Evolutionary conservation across 2,888 invertebrate species (phyloP), one percentile per base, ranked within the genome.

Genomic region (Hermaeophaga mercurialis): DNA sequence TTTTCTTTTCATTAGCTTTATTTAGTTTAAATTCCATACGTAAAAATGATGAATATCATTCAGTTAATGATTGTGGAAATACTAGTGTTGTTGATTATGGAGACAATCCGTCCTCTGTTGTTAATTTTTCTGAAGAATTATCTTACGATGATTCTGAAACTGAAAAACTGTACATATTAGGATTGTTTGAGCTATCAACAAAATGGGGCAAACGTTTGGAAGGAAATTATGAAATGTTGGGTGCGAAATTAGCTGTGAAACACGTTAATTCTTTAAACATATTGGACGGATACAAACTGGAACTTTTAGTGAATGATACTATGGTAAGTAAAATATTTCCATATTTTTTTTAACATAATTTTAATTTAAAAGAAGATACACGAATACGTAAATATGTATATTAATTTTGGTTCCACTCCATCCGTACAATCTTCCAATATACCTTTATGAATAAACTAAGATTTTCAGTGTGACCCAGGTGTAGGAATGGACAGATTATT

Each of bases 401-500:
- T 19, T 31, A 31, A 36, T 22, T 44, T 7, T 41, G 15, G 24
- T 6, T 26, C n/a, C n/a, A 15, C 18, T 39, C 6, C 31, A 47
- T 24, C 8, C 8, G 24, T 6, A 24, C 4, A 4, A 24, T 4
- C 8, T 24, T 24, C 24, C n/a, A n/a, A 24, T 18, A 22, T 17
- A 31, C 3, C 4, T 28, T 18, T 19, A 8, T 26, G 8, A 48
- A 11, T 8, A 24, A 46, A 11, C 7, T 46, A 33, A 6, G 12
- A 12, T 64, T 80, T 81, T 24, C 80, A 95, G 95, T 94, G 94
- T 72, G 94, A 95, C 78, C 90, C 94, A 3, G 95, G 95, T 0
- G 89, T 91, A 1, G 94, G 91, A 0, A 90, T 94, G 59, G 94
- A 95, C 78, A 86, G 93, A 43, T 91, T 95, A 79, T 95, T 94